Evolutionary conservation across 92 coral and sea anemone genomes (phyloP), one percentile per base, ranked within the genome.

Genomic region (Actinernus sp.): DNA sequence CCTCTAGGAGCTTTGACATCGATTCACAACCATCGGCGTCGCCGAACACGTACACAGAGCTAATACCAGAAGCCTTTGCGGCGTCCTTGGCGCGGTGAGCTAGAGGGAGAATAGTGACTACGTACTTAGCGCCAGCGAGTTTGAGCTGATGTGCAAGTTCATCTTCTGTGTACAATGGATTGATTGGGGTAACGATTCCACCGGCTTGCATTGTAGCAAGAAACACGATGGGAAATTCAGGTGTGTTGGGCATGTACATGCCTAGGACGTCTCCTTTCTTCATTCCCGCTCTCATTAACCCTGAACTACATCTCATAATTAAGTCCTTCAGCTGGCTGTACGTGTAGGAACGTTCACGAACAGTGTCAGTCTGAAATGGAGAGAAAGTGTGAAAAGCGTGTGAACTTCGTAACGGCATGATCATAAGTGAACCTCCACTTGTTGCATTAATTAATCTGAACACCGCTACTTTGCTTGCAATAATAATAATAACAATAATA

Each of bases 251-350:
- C 29, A 76, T 55, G 73, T 73, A 88, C 45, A 88, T 26, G 21
- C 84, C 89, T 40, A 89, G 61, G 3, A 92, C 98, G 64, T 88
- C 90, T 17, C 96, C 98, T 52, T 92, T 92, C 54, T 59, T 61
- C 54, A 92, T 68, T 21, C 92, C 90, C 31, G 54, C 76, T 38
- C 83, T 88, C 50, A 80, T 80, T 19, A 92, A 71, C 11, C 81
- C 98, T 24, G 96, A 88, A 30, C 83, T 79, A 21, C 71, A 60
- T 31, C 61, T 76, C 38, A 41, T 61, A 34, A 77, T 72, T 36
- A 82, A 43, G 73, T 78, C 88, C 27, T 66, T 59, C 61, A 93
- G 19, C 39, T 86, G 83, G 0, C 57, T 47, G 52, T 81, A 93
- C 0, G 98, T 71, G 73, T 89, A 93, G 31, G 81, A 66, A 34